Percentiles rank a stretch among this genome's conserved stretches.
These are phyloP conservation scores for Rhinogobio ventralis DNA, from an alignment of 2,797 vertebrate genomes.

Conservation along the genomic window DNA sequence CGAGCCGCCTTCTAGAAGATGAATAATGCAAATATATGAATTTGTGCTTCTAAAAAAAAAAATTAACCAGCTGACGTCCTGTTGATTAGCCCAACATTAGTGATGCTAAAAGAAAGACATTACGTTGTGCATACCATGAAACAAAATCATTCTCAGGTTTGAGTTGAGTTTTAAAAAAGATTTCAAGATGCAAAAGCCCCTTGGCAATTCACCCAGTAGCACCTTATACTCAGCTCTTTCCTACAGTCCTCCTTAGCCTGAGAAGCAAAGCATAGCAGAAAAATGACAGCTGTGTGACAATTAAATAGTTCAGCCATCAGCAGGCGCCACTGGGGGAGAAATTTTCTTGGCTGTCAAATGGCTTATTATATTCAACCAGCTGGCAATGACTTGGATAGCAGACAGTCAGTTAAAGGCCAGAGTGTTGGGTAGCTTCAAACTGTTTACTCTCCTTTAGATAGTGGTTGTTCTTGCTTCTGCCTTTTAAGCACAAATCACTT, in stretches of 20 bases:
- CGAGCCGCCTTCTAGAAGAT: conserved; percentile 5
- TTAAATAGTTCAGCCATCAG: conserved; percentile 62
- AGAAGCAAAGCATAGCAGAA: conserved; percentile 56
- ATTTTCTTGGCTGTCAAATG: conserved; percentile 63
- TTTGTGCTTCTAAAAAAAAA: conserved; percentile 38
- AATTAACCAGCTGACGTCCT: not conserved
- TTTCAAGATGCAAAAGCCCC: conserved; percentile 51
- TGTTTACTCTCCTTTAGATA: conserved; percentile 54
- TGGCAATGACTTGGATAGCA: conserved; percentile 56
- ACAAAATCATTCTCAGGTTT: not conserved
- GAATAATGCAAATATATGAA: conserved; percentile 56
- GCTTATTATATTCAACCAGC: conserved; percentile 64
- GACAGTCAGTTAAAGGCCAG: conserved; percentile 61
- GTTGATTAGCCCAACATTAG: conserved; percentile 36
- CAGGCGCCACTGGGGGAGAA: conserved; percentile 50
- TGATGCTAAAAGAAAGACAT: conserved; percentile 22
- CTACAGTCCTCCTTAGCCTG: conserved; percentile 38
- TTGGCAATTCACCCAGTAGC: conserved; percentile 57
- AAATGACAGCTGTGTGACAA: conserved; percentile 68
- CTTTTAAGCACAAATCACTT: conserved; percentile 18
- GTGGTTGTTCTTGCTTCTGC: conserved; percentile 35
- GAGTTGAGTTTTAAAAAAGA: conserved; percentile 40
- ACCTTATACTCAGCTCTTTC: conserved; percentile 56
- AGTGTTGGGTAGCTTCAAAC: conserved; percentile 51
- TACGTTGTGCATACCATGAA: not conserved